Evolutionary conservation across 2,888 invertebrate genomes (phyloP), one percentile per base, ranked within the genome.

Genomic region (Alcis repandata): DNA sequence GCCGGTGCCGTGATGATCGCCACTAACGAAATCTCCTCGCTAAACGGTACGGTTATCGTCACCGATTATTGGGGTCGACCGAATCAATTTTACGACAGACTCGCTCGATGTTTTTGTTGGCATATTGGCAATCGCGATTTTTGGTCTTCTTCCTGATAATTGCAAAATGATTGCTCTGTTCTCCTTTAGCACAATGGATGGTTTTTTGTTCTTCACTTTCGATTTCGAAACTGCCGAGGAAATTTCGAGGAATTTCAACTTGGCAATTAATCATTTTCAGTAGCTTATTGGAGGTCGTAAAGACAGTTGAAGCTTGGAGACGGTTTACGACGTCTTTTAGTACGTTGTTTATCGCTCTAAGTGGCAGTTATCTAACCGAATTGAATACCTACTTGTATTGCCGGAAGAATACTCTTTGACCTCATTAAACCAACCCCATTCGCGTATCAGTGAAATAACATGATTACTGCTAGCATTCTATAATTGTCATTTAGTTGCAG

Each of bases 41-140:
- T 69, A 79, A 85, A 83, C 80, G 73, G 78, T 78, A 79, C 78
- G 80, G 67, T 63, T 69, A 68, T 66, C 68, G 66, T 52, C 68
- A 51, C 63, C 66, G 63, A 70, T 80, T 82, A 88, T 86, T 80
- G 84, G 79, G 90, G 89, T 89, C 89, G 87, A 79, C 77, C 74
- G 79, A 83, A 88, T 88, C 82, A 80, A 81, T 80, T 80, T 74
- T 82, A 40, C 75, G 74, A 74, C 69, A 78, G 73, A 75, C 69
- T 71, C 73, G 73, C 64, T 53, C 64, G 63, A 52, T 68, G 59
- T 73, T 73, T 74, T 73, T 72, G 68, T 63, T 67, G 45, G 63
- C 64, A 68, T 58, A 60, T 66, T 60, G 46, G 52, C 56, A 57
- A 66, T 46, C 22, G 52, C 54, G 36, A 51, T 56, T 64, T 56